Evolutionary conservation across 2,888 invertebrate genomes (phyloP).

Genomic region (Sicus ferrugineus): DNA sequence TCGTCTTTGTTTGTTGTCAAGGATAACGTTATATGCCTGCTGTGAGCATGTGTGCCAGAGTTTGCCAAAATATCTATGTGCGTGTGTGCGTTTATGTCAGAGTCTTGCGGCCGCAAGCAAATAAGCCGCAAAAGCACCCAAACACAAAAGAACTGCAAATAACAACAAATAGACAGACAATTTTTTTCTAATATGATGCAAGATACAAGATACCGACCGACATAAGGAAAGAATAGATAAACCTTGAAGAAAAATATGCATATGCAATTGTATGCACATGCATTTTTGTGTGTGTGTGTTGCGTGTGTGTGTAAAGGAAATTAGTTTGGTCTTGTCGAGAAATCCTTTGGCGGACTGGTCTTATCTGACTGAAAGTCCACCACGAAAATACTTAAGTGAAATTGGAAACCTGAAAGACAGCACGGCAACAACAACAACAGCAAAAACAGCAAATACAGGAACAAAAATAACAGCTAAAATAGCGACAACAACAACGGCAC

Average conservation of each 20-base stretch:
- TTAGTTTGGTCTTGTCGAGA: conserved; percentile 27
- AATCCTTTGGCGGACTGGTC: conserved; percentile 11
- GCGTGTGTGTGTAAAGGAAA: conserved; percentile 4
- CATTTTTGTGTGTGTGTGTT: not conserved
- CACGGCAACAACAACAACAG: conserved; percentile 20
- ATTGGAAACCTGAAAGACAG: conserved; percentile 3
- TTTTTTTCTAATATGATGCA: conserved; percentile 27
- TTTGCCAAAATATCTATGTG: conserved; percentile 5
- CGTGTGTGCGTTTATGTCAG: conserved; percentile 30
- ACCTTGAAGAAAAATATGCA: not conserved
- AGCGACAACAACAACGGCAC: not conserved
- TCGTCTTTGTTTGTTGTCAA: not conserved
- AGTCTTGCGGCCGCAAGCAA: conserved; percentile 37
- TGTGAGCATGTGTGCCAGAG: not conserved
- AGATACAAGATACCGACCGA: conserved; percentile 24
- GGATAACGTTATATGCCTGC: not conserved
- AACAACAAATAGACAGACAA: conserved; percentile 30
- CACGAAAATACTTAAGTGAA: conserved; percentile 22
- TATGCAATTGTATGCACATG: not conserved
- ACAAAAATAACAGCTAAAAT: not conserved
- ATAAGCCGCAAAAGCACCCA: conserved; percentile 13
- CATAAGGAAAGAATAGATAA: conserved; percentile 11
- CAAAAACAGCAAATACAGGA: conserved; percentile 4
- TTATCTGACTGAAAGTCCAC: conserved; percentile 18
- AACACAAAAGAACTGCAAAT: conserved; percentile 32